phyloP scores from a whole-genome alignment of 2,888 invertebrate genomes.

The Patella ulyssiponensis region DNA sequence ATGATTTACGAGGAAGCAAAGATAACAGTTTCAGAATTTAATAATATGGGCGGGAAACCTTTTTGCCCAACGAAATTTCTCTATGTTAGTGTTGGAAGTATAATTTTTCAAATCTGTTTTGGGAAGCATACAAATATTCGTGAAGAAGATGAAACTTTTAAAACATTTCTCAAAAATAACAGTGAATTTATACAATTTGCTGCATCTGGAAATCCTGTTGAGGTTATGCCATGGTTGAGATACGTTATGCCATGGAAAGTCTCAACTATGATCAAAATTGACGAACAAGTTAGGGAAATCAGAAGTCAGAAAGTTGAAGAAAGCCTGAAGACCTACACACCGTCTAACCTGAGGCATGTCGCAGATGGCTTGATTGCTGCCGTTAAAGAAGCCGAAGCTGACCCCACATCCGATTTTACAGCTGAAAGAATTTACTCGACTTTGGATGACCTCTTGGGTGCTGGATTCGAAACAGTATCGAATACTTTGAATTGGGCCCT shows the following conservation, averaged over 20 bases:
- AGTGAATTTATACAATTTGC: conserved; percentile 31
- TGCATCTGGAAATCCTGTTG: conserved; percentile 41
- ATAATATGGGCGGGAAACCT: background rate
- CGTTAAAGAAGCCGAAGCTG: conserved; percentile 8
- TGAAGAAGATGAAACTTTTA: conserved; percentile 26
- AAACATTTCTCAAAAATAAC: conserved; percentile 11
- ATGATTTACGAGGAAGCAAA: conserved; percentile 28
- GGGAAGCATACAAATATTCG: conserved; percentile 31
- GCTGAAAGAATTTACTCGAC: conserved; percentile 34
- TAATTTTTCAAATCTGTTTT: conserved; percentile 41
- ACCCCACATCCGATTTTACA: conserved; percentile 22
- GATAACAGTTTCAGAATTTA: conserved; percentile 19
- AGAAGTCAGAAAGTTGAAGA: conserved; percentile 21
- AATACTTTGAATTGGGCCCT: conserved; percentile 43
- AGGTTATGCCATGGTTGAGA: conserved; percentile 47
- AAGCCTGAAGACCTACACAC: conserved; percentile 38
- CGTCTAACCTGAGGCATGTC: conserved; percentile 41
- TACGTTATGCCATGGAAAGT: conserved; percentile 34
- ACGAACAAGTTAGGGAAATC: background rate
- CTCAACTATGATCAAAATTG: conserved; percentile 27
- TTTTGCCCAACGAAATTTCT: conserved; percentile 25
- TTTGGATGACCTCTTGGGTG: conserved; percentile 45
- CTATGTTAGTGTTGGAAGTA: conserved; percentile 25
- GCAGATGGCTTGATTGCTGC: conserved; percentile 47
- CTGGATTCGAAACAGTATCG: conserved; percentile 52